Evolutionary conservation across 2,797 vertebrate genomes (phyloP), one percentile per base, ranked within the genome.

Genomic region (Coregonus suidteri): DNA sequence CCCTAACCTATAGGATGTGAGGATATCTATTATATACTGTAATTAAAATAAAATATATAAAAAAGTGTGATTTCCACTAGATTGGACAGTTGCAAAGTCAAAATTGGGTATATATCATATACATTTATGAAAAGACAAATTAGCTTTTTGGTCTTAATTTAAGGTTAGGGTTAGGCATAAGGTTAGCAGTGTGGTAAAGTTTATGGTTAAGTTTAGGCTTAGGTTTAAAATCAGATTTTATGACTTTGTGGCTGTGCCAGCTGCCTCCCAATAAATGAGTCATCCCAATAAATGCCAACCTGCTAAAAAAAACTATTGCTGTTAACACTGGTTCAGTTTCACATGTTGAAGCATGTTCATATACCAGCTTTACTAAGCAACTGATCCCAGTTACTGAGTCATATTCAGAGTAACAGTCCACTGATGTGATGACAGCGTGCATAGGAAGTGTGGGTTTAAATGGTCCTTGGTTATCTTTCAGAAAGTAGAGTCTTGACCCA

Each of bases 401-500:
- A 66, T 31, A 66, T 34, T 66, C 64, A 66, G 64, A 66, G 25
- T 20, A 59, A 20, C 25, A 31, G 64, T 66, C 30, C 34, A 54
- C 6, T 13, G 2, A 34, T 25, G 20, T 59, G 15, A 69, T 11
- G 34, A 30, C 25, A 15, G 66, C 30, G n/a, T 15, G 6, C 64
- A 25, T 35, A 25, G 25, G 20, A 37, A 16, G 35, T 59, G 51
- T 25, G 30, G n/a, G 64, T 73, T 37, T 16, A 37, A 35, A 56
- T 75, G 0, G 70, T 64, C 15, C 20, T 73, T 31, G 18, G 59
- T 80, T 73, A 68, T 74, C 51, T 41, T n/a, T 3, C 66, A 77
- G 11, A 34, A 75, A 74, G 20, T n/a, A 37, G 7, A 4, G 13
- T 68, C n/a, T 64, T 15, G 6, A 71, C 37, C 54, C 9, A 74